Percentiles rank a stretch among this genome's conserved stretches.
Evolutionary conservation across 2,888 invertebrate species (phyloP).

Genomic region (Gymnoscelis rufifasciata): DNA sequence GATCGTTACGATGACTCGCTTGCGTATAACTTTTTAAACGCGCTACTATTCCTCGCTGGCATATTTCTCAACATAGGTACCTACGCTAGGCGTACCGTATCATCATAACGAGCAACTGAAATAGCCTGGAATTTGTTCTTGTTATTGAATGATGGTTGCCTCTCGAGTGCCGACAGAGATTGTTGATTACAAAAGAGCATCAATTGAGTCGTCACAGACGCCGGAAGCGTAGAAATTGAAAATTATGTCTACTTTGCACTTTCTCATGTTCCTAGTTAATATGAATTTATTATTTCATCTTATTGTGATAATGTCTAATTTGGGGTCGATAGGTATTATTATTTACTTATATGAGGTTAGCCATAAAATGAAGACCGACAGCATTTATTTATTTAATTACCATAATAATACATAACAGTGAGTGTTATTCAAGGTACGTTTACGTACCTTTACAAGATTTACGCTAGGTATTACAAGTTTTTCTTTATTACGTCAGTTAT

Average conservation of each 20-base stretch:
- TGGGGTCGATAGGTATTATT: too few species aligned
- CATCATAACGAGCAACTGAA: constrained; percentile 57
- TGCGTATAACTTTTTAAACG: constrained; percentile 21
- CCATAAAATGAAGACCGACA: too few species aligned
- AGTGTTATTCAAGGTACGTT: too few species aligned
- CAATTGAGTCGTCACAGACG: constrained; percentile 71
- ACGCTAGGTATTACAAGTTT: too few species aligned
- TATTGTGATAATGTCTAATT: too few species aligned
- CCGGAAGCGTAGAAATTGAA: constrained; percentile 72
- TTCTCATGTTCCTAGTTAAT: constrained; percentile 15
- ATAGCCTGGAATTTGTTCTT: constrained; percentile 64
- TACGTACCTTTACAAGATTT: too few species aligned
- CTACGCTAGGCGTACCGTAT: constrained; percentile 33
- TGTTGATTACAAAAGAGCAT: constrained; percentile 77
- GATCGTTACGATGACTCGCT: constrained; percentile 27
- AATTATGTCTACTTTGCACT: constrained; percentile 60
- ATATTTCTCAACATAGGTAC: constrained; percentile 33
- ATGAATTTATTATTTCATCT: background rate
- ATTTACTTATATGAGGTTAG: background rate
- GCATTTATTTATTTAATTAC: too few species aligned
- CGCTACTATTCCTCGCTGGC: constrained; percentile 14
- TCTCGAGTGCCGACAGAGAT: constrained; percentile 67
- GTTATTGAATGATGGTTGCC: constrained; percentile 64
- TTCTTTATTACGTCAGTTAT: too few species aligned
- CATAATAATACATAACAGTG: too few species aligned